phyloP scores from a whole-genome alignment of 2,797 vertebrate genomes.

The Spinus olivaceus region DNA sequence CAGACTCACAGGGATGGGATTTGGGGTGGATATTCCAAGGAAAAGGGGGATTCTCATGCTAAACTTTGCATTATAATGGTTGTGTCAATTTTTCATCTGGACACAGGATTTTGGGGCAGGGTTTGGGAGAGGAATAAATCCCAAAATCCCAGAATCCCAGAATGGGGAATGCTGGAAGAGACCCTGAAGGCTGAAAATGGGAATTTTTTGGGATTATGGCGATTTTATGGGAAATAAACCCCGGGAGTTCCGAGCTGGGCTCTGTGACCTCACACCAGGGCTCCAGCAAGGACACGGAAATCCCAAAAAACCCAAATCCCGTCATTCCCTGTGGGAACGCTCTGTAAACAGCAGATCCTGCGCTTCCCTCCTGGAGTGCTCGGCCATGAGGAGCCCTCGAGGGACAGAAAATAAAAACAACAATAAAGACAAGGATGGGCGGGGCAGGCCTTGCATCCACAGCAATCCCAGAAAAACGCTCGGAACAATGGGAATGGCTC shows the following conservation, averaged over 20 bases:
- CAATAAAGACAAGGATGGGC: neutral
- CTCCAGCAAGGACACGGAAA: neutral
- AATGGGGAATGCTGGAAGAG: neutral
- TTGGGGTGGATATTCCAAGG: neutral
- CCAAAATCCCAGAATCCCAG: neutral
- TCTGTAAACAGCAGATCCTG: neutral
- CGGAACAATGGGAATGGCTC: neutral
- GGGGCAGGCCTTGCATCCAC: neutral
- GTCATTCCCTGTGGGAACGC: fast-evolving
- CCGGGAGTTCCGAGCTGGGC: fast-evolving
- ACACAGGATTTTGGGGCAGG: neutral
- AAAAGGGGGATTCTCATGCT: neutral
- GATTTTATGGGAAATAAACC: neutral
- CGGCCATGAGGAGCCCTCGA: neutral
- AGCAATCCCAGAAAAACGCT: neutral
- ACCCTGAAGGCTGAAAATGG: neutral
- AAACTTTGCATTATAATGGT: neutral
- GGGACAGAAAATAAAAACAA: neutral
- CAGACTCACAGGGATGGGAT: neutral
- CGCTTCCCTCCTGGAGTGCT: neutral
- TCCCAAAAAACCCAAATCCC: neutral
- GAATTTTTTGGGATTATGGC: fast-evolving
- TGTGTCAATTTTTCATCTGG: neutral
- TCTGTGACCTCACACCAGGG: neutral
- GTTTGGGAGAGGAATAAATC: neutral